Conservation (phyloP, 2,113 vertebrate species). For the Muntiacus muntjak region DNA sequence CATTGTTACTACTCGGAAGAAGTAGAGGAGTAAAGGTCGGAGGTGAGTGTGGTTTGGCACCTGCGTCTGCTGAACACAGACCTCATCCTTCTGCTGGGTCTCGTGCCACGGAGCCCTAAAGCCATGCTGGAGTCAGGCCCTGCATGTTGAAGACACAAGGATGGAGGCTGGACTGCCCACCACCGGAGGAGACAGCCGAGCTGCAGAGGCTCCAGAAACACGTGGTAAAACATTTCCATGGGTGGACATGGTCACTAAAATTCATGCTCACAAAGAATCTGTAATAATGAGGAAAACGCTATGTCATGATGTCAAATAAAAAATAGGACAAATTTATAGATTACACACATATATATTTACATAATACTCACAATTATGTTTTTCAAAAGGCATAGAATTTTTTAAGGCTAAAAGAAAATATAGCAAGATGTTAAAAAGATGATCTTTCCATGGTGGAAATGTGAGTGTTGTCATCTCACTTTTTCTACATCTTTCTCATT, state of each 20-base stretch:
- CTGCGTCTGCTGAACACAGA: neutral
- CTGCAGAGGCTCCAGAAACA: neutral
- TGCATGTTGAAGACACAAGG: no score
- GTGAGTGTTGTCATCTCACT: neutral
- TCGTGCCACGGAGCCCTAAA: no score
- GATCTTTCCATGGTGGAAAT: neutral
- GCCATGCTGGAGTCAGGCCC: neutral
- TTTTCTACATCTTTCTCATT: neutral
- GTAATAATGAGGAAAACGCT: neutral
- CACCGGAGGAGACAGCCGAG: fast-evolving
- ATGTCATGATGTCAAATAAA: neutral
- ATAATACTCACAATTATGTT: neutral
- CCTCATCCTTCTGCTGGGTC: neutral
- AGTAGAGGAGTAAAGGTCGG: neutral
- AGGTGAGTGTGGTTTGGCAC: neutral
- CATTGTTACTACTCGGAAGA: neutral
- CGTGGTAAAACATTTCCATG: neutral
- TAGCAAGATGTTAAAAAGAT: neutral
- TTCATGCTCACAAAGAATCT: neutral
- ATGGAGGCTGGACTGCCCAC: neutral
- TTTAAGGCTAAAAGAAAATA: neutral
- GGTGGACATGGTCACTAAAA: neutral
- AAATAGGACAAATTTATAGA: neutral
- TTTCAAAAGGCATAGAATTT: neutral
- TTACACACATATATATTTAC: neutral